Conservation (phyloP, 2,888 invertebrate species). For the Opisthograptis luteolata region DNA sequence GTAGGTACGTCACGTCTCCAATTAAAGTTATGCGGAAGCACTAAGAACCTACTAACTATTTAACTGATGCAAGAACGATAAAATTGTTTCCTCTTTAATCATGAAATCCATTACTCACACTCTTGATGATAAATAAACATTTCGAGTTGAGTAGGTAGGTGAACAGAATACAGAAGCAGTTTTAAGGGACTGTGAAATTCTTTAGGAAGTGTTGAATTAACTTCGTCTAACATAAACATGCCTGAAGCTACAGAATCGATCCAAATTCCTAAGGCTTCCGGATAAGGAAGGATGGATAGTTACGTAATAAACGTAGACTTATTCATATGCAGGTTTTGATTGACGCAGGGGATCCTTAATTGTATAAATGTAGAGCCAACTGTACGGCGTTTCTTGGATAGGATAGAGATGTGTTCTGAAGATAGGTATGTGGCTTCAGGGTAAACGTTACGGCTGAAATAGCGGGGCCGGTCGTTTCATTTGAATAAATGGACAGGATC, state of each 20-base stretch:
- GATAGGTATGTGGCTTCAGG: conserved; percentile 22
- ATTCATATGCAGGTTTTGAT: neutral
- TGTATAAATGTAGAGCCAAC: neutral
- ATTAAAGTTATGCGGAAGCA: conserved; percentile 34
- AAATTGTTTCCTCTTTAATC: conserved; percentile 22
- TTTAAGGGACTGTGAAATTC: conserved; percentile 31
- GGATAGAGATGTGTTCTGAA: conserved; percentile 12
- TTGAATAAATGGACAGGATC: conserved; percentile 49
- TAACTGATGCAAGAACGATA: conserved; percentile 5
- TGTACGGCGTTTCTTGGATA: neutral
- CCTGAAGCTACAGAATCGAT: conserved; percentile 8
- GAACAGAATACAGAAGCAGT: conserved; percentile 30
- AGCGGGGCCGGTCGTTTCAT: conserved; percentile 35
- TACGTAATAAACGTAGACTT: neutral
- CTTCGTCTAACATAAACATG: conserved; percentile 11
- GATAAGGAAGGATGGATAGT: neutral
- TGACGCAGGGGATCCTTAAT: conserved; percentile 3
- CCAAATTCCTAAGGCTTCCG: conserved; percentile 4
- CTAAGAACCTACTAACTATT: neutral
- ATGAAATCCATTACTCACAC: conserved; percentile 24
- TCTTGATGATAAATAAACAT: conserved; percentile 24
- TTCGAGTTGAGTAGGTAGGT: conserved; percentile 14
- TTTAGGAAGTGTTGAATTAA: conserved; percentile 2
- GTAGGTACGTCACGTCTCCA: conserved; percentile 20
- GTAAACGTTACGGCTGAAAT: conserved; percentile 14